Evolutionary conservation across 2,113 vertebrate species (phyloP).

Genomic region (Tyto alba): DNA sequence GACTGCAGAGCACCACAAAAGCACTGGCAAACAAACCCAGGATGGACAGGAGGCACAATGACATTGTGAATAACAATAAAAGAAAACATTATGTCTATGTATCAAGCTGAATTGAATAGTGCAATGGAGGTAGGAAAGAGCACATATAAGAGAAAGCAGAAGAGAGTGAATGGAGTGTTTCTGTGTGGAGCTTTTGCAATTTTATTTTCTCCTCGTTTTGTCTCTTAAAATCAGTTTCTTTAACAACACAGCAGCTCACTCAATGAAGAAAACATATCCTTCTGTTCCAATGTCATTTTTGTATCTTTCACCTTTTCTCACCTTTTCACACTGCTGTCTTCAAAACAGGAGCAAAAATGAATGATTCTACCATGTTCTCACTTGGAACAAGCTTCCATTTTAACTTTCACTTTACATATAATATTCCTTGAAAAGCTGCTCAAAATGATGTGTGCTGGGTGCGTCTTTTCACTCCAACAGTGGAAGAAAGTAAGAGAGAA

Average conservation of each 20-base stretch:
- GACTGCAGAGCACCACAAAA: neutral
- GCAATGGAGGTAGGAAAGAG: neutral
- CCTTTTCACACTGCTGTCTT: neutral
- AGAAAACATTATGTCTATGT: neutral
- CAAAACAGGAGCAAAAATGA: neutral
- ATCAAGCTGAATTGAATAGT: neutral
- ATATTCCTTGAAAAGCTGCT: neutral
- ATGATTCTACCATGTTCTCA: neutral
- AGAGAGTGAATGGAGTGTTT: neutral
- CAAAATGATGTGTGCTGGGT: fast-evolving
- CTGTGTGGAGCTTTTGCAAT: neutral
- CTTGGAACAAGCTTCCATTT: neutral
- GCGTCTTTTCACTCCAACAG: neutral
- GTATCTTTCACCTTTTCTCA: neutral
- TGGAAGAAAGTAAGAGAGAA: neutral
- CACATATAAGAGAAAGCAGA: neutral
- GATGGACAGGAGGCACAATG: neutral
- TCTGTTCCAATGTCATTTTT: neutral
- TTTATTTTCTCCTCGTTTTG: neutral
- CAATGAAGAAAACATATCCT: neutral
- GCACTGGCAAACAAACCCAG: neutral
- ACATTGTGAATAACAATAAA: neutral
- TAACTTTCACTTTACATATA: neutral
- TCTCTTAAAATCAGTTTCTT: neutral
- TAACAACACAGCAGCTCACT: fast-evolving